These are phyloP conservation scores for Acleris literana DNA, from an alignment of 2,888 invertebrate genomes.

Conservation along the genomic window DNA sequence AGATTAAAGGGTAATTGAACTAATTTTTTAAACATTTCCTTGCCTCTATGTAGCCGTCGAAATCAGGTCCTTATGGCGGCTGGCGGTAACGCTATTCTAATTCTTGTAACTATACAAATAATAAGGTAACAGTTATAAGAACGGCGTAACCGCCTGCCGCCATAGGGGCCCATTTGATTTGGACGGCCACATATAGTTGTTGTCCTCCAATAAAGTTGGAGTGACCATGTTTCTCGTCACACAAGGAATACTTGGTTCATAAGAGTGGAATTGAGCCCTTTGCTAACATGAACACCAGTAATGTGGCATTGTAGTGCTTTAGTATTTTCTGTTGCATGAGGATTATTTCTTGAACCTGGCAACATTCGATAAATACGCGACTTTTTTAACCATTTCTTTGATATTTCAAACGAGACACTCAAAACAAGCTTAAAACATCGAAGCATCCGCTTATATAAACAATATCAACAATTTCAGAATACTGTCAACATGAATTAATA, in stretches of 20 bases:
- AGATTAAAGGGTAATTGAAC: background rate
- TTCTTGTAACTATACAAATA: no score
- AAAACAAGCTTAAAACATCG: conserved; percentile 30
- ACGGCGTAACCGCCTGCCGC: no score
- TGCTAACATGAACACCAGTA: background rate
- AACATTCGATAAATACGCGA: background rate
- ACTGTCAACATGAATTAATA: conserved; percentile 6
- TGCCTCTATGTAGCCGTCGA: background rate
- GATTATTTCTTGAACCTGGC: background rate
- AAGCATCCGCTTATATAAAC: conserved; percentile 13
- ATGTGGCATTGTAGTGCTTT: background rate
- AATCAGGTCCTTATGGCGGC: no score
- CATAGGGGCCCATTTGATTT: no score
- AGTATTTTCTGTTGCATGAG: background rate
- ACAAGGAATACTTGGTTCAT: background rate
- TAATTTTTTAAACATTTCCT: conserved; percentile 11
- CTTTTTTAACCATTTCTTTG: background rate
- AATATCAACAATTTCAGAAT: background rate
- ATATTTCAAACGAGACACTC: conserved; percentile 23
- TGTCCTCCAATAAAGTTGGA: no score
- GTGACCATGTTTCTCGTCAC: background rate
- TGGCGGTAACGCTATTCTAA: no score
- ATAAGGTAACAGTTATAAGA: no score
- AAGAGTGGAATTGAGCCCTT: no score
- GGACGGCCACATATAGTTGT: no score